Percentiles rank a stretch among this genome's conserved stretches.
These are phyloP conservation scores for Sterrhoptilus dennistouni DNA, from an alignment of 2,113 vertebrate genomes.

Conservation along the genomic window DNA sequence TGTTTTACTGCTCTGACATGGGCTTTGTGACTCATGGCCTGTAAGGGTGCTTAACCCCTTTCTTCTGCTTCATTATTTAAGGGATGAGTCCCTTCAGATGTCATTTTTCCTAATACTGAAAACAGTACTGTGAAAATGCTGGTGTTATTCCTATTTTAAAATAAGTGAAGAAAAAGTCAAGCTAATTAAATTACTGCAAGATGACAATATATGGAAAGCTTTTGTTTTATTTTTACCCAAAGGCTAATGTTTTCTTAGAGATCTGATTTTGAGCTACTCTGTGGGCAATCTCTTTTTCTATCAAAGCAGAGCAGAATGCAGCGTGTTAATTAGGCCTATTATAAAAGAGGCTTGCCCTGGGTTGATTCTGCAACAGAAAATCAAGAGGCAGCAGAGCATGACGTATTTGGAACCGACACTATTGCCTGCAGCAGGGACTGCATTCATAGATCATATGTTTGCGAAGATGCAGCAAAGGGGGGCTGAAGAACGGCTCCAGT, in stretches of 20 bases:
- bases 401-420: conserved; percentile 64
- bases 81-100: neutral
- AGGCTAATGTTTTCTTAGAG: neutral
- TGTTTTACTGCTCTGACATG: neutral
- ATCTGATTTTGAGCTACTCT: neutral
- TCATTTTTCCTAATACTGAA: neutral
- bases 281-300: neutral
- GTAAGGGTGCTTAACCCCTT: neutral
- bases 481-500: neutral
- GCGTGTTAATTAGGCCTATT: conserved; percentile 62
- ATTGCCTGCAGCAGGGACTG: conserved; percentile 39
- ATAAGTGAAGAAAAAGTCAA: neutral
- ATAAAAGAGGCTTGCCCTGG: conserved; percentile 52
- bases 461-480: conserved; percentile 1
- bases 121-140: neutral
- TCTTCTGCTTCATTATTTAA: neutral
- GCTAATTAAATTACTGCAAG: neutral
- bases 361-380: conserved; percentile 61
- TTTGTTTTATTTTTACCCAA: neutral
- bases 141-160: neutral
- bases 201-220: neutral
- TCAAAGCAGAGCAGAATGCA: neutral
- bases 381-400: conserved; percentile 60
- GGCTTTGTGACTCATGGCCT: neutral
- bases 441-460: conserved; percentile 65